Evolutionary conservation across 1,140 invertebrate species (phyloP).

Genomic region (Zophobas morio): DNA sequence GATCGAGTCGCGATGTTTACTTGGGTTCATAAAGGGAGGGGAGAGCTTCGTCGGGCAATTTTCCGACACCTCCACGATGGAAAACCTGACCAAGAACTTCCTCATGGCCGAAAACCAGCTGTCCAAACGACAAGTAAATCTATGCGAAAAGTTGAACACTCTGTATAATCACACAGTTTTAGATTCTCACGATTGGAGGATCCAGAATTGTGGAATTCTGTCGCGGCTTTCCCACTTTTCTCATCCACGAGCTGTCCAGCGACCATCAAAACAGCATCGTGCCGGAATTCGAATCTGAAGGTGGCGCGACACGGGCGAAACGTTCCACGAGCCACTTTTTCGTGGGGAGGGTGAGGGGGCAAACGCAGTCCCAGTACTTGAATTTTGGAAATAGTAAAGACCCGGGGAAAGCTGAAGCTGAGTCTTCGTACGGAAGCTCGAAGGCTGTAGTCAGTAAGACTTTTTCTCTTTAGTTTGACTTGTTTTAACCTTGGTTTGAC

Average conservation of each 20-base stretch:
- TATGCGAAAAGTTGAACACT: neutral
- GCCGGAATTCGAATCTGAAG: slow-evolving; percentile 23
- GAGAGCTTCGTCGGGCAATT: slow-evolving; percentile 56
- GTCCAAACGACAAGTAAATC: slow-evolving; percentile 60
- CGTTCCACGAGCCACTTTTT: slow-evolving; percentile 59
- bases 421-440: slow-evolving; percentile 80
- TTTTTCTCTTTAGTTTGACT: neutral
- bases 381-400: slow-evolving; percentile 74
- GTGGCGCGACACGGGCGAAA: slow-evolving; percentile 47
- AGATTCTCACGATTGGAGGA: slow-evolving; percentile 62
- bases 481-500: slow-evolving; percentile 20
- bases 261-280: slow-evolving; percentile 31
- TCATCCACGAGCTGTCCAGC: slow-evolving; percentile 54
- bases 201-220: slow-evolving; percentile 62
- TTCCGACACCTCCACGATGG: slow-evolving; percentile 41
- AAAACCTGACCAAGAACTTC: slow-evolving; percentile 53
- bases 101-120: slow-evolving; percentile 54
- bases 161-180: neutral
- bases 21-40: slow-evolving; percentile 57
- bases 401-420: slow-evolving; percentile 83
- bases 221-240: slow-evolving; percentile 62
- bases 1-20: slow-evolving; percentile 58
- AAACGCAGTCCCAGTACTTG: slow-evolving; percentile 87
- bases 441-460: slow-evolving; percentile 79
- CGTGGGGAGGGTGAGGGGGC: slow-evolving; percentile 70